These are phyloP conservation scores for Ochotona curzoniae DNA, from an alignment of 2,113 vertebrate species.

Conservation along the genomic window DNA sequence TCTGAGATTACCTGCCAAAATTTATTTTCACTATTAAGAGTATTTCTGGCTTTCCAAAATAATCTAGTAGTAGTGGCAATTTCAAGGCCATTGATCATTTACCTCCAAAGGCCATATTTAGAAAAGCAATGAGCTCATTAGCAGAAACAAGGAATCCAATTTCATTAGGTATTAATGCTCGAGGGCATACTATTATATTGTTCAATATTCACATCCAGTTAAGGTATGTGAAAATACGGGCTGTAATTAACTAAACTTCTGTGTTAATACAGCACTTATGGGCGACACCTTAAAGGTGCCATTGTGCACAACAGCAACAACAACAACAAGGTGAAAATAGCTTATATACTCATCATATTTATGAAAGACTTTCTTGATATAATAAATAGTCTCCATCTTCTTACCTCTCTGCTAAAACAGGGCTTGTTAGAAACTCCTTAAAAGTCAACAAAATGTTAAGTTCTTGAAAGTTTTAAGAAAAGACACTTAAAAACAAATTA, in stretches of 20 bases:
- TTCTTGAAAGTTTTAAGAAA: conserved; percentile 45
- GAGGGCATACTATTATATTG: conserved; percentile 78
- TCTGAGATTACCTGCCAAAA: background rate
- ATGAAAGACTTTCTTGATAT: background rate
- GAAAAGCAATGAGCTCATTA: conserved; percentile 86
- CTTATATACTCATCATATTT: conserved; percentile 17
- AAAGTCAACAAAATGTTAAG: background rate
- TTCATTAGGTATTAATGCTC: conserved; percentile 88
- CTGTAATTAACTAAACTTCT: conserved; percentile 81
- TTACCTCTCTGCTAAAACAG: background rate
- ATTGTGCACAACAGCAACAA: conserved; percentile 81
- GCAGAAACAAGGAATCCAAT: conserved; percentile 82
- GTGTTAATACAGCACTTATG: conserved; percentile 84
- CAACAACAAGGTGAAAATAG: conserved; percentile 85
- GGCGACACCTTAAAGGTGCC: conserved; percentile 82
- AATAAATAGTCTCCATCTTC: background rate
- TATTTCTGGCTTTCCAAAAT: conserved; percentile 4
- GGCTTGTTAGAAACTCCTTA: background rate
- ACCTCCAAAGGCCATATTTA: conserved; percentile 72
- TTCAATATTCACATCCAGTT: conserved; percentile 85
- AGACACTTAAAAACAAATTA: conserved; percentile 32
- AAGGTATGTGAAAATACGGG: conserved; percentile 82
- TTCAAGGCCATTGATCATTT: conserved; percentile 80
- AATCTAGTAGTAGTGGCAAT: conserved; percentile 47
- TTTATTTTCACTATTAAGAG: background rate